These are phyloP conservation scores for Mamestra brassicae DNA, from an alignment of 2,888 invertebrate genomes.

Conservation along the genomic window DNA sequence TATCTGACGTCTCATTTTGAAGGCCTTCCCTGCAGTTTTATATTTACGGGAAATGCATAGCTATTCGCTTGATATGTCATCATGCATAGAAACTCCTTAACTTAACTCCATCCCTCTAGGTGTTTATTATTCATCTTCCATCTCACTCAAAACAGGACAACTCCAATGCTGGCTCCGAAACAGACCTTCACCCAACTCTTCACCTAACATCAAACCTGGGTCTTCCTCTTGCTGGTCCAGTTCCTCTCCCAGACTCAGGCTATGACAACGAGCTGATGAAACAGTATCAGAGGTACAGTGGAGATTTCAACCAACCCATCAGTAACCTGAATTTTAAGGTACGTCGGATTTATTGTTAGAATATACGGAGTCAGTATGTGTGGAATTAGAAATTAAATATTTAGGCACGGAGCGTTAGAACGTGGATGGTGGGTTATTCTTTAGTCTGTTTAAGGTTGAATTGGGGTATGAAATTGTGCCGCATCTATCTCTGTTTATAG, in stretches of 20 bases:
- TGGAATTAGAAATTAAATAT: constrained; percentile 64
- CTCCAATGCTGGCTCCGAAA: constrained; percentile 90
- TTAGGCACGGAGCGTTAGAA: constrained; percentile 22
- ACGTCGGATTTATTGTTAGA: constrained; percentile 43
- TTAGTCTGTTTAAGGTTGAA: neutral
- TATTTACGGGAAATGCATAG: too few species aligned
- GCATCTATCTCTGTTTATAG: neutral
- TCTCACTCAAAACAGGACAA: constrained; percentile 80
- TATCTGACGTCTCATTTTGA: too few species aligned
- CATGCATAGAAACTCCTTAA: too few species aligned
- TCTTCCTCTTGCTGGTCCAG: constrained; percentile 95
- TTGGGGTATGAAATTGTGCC: neutral
- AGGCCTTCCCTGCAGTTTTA: too few species aligned
- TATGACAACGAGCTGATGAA: constrained; percentile 90
- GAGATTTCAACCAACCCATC: constrained; percentile 94
- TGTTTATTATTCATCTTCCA: neutral
- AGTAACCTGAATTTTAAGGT: constrained; percentile 89
- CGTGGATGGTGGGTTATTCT: constrained; percentile 17
- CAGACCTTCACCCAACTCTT: constrained; percentile 85
- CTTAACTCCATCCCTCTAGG: too few species aligned
- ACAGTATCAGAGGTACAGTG: constrained; percentile 91
- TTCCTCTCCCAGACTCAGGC: constrained; percentile 93
- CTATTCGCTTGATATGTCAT: too few species aligned
- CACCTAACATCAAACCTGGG: constrained; percentile 88
- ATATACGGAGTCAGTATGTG: constrained; percentile 26